phyloP scores from a whole-genome alignment of 2,113 vertebrate species.

The Maccullochella peelii region DNA sequence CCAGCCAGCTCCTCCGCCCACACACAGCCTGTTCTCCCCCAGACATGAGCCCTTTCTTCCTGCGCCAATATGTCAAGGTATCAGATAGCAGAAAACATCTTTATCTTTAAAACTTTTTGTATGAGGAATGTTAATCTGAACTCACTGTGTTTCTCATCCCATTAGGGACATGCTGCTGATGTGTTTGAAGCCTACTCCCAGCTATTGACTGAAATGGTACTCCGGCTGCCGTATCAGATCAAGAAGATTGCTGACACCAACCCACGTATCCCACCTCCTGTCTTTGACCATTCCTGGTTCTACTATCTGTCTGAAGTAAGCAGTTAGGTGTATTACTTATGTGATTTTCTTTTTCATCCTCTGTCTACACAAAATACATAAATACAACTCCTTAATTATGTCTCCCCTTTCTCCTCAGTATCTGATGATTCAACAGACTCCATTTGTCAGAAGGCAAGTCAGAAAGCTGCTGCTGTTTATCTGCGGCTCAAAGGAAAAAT shows the following conservation, averaged over 20 bases:
- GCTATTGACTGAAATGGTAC: constrained; percentile 98
- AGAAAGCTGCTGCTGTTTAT: constrained; percentile 98
- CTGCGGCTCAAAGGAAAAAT: constrained; percentile 98
- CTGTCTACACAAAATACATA: neutral
- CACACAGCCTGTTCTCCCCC: constrained; percentile 95
- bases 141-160: constrained; percentile 17
- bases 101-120: neutral
- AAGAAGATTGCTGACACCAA: constrained; percentile 98
- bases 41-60: constrained; percentile 99
- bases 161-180: constrained; percentile 95
- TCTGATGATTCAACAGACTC: constrained; percentile 99
- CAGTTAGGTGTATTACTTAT: neutral
- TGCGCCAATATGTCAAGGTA: constrained; percentile 99
- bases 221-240: constrained; percentile 97
- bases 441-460: constrained; percentile 96
- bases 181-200: constrained; percentile 99
- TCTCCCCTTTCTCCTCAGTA: constrained; percentile 83
- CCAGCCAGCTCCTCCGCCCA: constrained; percentile 95
- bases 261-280: constrained; percentile 93
- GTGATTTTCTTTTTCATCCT: neutral
- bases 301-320: constrained; percentile 96
- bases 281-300: constrained; percentile 99
- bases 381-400: neutral
- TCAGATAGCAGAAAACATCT: constrained; percentile 1
- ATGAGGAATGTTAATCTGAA: neutral